These are phyloP conservation scores for Lordiphosa clarofinis DNA, from an alignment of 1,140 invertebrate species.

Conservation along the genomic window DNA sequence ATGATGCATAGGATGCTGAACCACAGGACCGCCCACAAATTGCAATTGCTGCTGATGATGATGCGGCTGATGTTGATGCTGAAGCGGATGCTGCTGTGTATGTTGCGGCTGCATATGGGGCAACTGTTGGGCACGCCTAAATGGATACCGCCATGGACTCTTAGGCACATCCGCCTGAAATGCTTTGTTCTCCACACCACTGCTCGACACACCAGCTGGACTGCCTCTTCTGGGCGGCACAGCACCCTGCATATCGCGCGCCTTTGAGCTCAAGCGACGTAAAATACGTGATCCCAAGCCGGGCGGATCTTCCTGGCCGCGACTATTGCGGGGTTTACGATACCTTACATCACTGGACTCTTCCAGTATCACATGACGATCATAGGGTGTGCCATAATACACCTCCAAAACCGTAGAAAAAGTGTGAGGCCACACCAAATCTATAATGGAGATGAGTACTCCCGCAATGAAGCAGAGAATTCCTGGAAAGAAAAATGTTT, in stretches of 20 bases:
- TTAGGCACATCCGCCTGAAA: conserved; percentile 83
- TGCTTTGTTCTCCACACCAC: conserved; percentile 82
- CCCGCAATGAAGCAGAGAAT: conserved; percentile 87
- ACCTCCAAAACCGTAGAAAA: conserved; percentile 96
- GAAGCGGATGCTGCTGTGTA: conserved; percentile 21
- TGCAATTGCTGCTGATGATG: conserved; percentile 66
- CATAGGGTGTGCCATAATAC: conserved; percentile 96
- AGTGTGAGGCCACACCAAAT: conserved; percentile 92
- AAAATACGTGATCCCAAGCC: conserved; percentile 83
- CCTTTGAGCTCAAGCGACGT: conserved; percentile 84
- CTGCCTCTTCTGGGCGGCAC: conserved; percentile 41
- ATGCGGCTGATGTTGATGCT: conserved; percentile 36
- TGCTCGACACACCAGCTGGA: conserved; percentile 56
- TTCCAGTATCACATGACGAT: conserved; percentile 93
- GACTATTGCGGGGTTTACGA: conserved; percentile 82
- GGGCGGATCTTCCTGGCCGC: conserved; percentile 83
- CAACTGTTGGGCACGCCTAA: conserved; percentile 71
- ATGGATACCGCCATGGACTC: conserved; percentile 83
- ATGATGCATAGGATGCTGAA: conserved; percentile 56
- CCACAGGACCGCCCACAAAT: conserved; percentile 55
- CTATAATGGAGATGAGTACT: conserved; percentile 88
- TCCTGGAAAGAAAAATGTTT: conserved; percentile 79
- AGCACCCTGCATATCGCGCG: conserved; percentile 76
- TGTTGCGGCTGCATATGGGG: conserved; percentile 32
- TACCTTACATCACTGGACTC: conserved; percentile 90